Percentiles rank a stretch among this genome's conserved stretches.
Conservation (phyloP, 2,797 vertebrate genomes). For the Emydoidea blandingii region DNA sequence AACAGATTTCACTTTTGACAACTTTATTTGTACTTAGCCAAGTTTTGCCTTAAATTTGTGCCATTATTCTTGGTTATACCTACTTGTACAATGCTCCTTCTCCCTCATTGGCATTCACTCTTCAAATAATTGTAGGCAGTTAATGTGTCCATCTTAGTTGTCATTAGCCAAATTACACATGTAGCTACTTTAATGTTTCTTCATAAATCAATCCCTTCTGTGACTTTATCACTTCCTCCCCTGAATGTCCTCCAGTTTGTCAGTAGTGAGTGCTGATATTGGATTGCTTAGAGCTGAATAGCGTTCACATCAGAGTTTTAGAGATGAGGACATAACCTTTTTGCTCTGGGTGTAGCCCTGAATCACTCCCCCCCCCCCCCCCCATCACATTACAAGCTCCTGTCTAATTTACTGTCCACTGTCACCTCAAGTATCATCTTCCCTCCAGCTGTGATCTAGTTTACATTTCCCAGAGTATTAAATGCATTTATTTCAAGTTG, state of each 20-base stretch:
- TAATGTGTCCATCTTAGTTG: not conserved
- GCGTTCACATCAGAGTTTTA: not conserved
- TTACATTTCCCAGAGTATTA: fast-evolving
- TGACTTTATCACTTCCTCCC: not conserved
- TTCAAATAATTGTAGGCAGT: not conserved
- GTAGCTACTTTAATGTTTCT: not conserved
- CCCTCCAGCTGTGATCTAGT: not conserved
- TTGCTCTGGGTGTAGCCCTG: fast-evolving
- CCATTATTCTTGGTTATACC: not conserved
- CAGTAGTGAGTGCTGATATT: not conserved
- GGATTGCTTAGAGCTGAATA: fast-evolving
- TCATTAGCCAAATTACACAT: fast-evolving
- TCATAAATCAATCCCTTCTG: not conserved
- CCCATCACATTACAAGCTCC: not conserved
- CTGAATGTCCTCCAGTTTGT: not conserved
- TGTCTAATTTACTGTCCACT: not conserved
- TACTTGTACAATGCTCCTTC: not conserved
- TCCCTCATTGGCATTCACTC: not conserved
- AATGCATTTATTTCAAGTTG: not conserved
- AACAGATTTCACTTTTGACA: fast-evolving
- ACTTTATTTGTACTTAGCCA: not conserved
- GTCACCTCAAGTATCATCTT: not conserved
- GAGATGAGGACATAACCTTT: not conserved
- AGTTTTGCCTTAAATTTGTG: fast-evolving
- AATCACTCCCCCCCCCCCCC: fast-evolving